Evolutionary conservation across 37 sponge, comb jelly and placozoan species (phyloP).

Genomic region (Chondrilla cf. caribensis): DNA sequence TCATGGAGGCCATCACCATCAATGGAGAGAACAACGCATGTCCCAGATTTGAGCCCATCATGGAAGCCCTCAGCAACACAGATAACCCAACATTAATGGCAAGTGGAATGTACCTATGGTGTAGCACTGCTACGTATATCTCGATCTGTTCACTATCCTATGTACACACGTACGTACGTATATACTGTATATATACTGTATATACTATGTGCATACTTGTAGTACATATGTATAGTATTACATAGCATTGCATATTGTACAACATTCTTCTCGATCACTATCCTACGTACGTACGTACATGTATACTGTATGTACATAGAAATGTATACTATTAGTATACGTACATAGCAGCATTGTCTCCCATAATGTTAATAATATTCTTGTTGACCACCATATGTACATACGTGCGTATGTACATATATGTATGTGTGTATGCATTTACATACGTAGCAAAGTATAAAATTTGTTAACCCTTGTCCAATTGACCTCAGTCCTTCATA

Average conservation of each 20-base stretch:
- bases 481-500: not conserved
- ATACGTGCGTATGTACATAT: slow-evolving; percentile 8
- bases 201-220: not conserved
- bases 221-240: too few species aligned
- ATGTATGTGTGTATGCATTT: slow-evolving; percentile 20
- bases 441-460: not conserved
- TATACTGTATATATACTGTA: not conserved
- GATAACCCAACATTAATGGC: slow-evolving; percentile 73
- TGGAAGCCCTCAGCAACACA: slow-evolving; percentile 66
- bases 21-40: slow-evolving; percentile 66
- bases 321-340: too few species aligned
- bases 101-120: not conserved
- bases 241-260: too few species aligned
- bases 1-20: slow-evolving; percentile 80
- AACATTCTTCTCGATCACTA: too few species aligned
- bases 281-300: slow-evolving; percentile 7
- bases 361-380: too few species aligned
- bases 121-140: too few species aligned
- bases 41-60: slow-evolving; percentile 72
- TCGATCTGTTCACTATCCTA: too few species aligned
- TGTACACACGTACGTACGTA: not conserved
- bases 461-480: not conserved
- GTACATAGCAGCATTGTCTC: too few species aligned
- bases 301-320: too few species aligned
- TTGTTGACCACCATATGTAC: too few species aligned